Conservation (phyloP, 2,113 vertebrate species). For the Cnemophilus loriae region DNA sequence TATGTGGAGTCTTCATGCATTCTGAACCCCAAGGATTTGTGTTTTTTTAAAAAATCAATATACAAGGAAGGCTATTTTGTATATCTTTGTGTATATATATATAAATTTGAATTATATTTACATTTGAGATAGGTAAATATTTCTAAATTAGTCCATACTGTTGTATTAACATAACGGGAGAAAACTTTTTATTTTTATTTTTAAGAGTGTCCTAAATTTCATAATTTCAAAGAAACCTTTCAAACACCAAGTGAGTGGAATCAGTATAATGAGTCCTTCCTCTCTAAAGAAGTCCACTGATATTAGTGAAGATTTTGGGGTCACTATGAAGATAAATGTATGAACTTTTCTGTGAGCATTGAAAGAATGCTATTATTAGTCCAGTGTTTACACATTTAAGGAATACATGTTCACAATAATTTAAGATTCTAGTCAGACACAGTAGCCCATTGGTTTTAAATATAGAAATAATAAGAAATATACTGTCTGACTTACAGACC, state of each 20-base stretch:
- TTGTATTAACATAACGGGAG: not conserved
- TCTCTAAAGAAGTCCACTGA: not conserved
- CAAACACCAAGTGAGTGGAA: not conserved
- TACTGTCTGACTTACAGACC: not conserved
- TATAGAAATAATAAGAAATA: not conserved
- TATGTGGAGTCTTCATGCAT: not conserved
- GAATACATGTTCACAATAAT: not conserved
- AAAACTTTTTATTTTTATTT: not conserved
- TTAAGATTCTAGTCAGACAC: not conserved
- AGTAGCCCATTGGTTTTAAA: not conserved
- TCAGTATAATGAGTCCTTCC: not conserved
- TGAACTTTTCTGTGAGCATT: not conserved
- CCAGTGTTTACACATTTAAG: not conserved
- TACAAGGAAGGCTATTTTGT: not conserved
- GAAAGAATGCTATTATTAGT: not conserved
- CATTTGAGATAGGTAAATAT: not conserved
- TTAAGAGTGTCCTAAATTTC: not conserved
- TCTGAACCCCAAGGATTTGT: not conserved
- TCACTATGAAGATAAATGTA: not conserved
- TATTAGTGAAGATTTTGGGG: not conserved
- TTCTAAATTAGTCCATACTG: not conserved
- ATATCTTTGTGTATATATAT: not conserved
- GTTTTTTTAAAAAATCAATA: not conserved
- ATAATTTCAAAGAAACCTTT: not conserved
- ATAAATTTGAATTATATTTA: not conserved